phyloP scores from a whole-genome alignment of 2,113 vertebrate species.

The Copsychus sechellarum region DNA sequence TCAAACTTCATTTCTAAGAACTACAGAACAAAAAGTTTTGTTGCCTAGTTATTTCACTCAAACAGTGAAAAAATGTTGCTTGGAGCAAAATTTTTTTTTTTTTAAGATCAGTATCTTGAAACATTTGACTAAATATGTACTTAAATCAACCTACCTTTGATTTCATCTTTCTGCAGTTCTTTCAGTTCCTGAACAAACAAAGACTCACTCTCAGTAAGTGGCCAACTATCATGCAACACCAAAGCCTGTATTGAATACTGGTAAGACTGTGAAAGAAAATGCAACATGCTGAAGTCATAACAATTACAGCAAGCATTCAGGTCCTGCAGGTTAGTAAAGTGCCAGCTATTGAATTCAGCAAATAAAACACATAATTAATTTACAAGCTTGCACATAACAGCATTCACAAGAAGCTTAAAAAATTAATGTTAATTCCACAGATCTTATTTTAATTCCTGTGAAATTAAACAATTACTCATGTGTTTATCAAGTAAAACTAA shows the following conservation, averaged over 20 bases:
- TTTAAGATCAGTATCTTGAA: background rate
- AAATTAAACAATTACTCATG: constrained; percentile 27
- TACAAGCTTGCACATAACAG: background rate
- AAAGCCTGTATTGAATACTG: constrained; percentile 85
- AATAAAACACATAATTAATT: background rate
- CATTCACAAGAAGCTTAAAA: constrained; percentile 30
- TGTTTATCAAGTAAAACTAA: constrained; percentile 8
- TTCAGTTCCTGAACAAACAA: constrained; percentile 78
- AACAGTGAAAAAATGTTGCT: background rate
- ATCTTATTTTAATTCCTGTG: background rate
- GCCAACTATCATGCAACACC: constrained; percentile 85
- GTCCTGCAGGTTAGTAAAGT: background rate
- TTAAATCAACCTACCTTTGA: constrained; percentile 75
- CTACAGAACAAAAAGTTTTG: background rate
- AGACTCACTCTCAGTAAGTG: constrained; percentile 78
- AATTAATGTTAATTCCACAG: background rate
- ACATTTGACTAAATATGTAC: background rate
- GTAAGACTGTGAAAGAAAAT: constrained; percentile 74
- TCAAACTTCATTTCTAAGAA: background rate
- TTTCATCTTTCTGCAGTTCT: constrained; percentile 79
- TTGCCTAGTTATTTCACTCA: background rate
- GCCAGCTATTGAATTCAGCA: background rate
- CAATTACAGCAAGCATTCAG: background rate
- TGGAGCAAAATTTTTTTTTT: background rate
- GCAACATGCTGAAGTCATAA: background rate